phyloP scores from a whole-genome alignment of 2,797 vertebrate species.

The Pseudotriccus pelzelni region DNA sequence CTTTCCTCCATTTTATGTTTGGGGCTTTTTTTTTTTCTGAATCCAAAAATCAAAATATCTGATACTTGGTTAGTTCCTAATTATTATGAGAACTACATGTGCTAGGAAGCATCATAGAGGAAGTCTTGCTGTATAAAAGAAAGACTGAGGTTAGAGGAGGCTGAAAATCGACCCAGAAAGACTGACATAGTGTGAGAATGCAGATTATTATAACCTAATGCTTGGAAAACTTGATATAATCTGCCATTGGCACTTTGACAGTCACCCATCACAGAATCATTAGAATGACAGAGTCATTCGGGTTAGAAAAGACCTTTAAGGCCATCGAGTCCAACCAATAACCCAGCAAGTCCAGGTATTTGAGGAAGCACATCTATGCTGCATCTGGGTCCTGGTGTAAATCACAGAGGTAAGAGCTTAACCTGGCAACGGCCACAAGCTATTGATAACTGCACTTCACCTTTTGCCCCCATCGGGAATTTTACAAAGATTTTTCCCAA shows the following conservation, averaged over 20 bases:
- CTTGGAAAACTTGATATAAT: background rate
- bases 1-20: background rate
- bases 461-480: background rate
- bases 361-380: background rate
- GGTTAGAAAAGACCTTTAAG: background rate
- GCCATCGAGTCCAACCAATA: rapidly evolving
- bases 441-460: background rate
- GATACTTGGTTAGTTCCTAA: background rate
- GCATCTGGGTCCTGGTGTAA: background rate
- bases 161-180: background rate
- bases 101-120: background rate
- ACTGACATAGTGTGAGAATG: background rate
- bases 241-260: background rate
- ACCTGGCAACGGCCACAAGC: background rate
- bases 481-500: background rate
- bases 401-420: background rate
- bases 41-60: background rate
- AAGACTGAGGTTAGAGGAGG: background rate
- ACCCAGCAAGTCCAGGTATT: background rate
- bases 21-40: rapidly evolving
- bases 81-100: background rate
- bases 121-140: background rate
- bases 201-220: too few species aligned
- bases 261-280: background rate
- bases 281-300: background rate